Evolutionary conservation across 2,113 vertebrate species (phyloP), one percentile per base, ranked within the genome.

Genomic region (Rattus norvegicus): DNA sequence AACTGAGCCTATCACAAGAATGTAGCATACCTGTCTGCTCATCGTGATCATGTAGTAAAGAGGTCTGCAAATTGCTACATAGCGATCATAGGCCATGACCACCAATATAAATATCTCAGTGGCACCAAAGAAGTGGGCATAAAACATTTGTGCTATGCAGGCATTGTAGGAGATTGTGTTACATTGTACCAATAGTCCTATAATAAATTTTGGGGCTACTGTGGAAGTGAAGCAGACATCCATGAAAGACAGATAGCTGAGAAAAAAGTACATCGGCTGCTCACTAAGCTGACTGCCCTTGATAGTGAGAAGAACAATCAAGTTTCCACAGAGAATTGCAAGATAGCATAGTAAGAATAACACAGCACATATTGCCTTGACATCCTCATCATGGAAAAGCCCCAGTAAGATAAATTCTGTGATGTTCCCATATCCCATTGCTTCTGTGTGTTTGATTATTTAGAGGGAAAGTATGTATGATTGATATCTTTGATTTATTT

Each of bases 151-250:
- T 20, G 47, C n/a, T 22, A 97, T 49, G 47, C 96, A 97, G 19
- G 47, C 39, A 30, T 43, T 56, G 75, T 93, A 95, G 69, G 94
- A 95, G 11, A 97, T 97, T 17, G 88, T 92, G 9, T 88, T 94
- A 59, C 4, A 12, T 17, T 83, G 30, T 19, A 26, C 7, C 80
- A 97, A 4, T 30, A 92, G 36, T 54, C 76, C 88, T 16, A 56
- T 61, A 52, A 95, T 97, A 47, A 97, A 52, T 70, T 70, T 95
- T 4, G 96, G 94, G 22, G 90, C 95, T 30, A 96, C 93, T 0
- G 83, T 97, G 36, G 97, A 97, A 80, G 95, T 98, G 83, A 97
- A 97, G 22, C 96, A 97, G 7, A 97, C 81, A 83, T 97, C 97
- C 96, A 97, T 83, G 70, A 96, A 76, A 12, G 95, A 95, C 24